Conservation (phyloP, 1,140 invertebrate genomes). For the Tribolium castaneum region DNA sequence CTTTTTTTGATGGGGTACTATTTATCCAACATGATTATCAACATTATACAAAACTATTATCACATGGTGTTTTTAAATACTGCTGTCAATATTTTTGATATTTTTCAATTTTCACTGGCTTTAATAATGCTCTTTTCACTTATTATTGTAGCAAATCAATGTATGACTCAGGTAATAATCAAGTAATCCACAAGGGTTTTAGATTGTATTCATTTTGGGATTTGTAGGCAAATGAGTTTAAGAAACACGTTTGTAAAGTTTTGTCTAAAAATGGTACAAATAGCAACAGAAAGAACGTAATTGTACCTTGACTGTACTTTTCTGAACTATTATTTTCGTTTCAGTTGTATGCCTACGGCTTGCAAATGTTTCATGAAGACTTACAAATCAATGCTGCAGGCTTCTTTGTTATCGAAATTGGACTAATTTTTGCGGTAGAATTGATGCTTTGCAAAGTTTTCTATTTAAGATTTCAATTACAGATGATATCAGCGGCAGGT, state of each 20-base stretch:
- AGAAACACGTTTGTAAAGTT: neutral
- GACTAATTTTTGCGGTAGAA: neutral
- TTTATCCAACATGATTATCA: neutral
- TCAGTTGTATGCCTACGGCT: neutral
- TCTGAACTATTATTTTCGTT: neutral
- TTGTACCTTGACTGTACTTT: neutral
- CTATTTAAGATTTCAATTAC: neutral
- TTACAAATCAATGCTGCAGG: constrained; percentile 7
- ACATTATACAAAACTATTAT: neutral
- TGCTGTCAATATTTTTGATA: neutral
- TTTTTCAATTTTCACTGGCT: neutral
- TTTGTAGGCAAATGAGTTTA: constrained; percentile 2
- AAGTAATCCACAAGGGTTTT: neutral
- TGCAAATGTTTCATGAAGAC: constrained; percentile 20
- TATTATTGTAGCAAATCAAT: neutral
- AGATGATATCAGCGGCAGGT: neutral
- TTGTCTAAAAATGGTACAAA: neutral
- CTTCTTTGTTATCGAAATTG: neutral
- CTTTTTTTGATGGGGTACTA: constrained; percentile 2
- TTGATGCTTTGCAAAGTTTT: neutral
- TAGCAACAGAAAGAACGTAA: neutral
- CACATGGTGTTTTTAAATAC: neutral
- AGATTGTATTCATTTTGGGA: neutral
- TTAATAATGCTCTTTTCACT: neutral
- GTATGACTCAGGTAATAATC: constrained; percentile 5